Percentiles rank a stretch among this genome's conserved stretches.
phyloP scores from a whole-genome alignment of 1,140 invertebrate genomes.

The Drosophila tsacasi region DNA sequence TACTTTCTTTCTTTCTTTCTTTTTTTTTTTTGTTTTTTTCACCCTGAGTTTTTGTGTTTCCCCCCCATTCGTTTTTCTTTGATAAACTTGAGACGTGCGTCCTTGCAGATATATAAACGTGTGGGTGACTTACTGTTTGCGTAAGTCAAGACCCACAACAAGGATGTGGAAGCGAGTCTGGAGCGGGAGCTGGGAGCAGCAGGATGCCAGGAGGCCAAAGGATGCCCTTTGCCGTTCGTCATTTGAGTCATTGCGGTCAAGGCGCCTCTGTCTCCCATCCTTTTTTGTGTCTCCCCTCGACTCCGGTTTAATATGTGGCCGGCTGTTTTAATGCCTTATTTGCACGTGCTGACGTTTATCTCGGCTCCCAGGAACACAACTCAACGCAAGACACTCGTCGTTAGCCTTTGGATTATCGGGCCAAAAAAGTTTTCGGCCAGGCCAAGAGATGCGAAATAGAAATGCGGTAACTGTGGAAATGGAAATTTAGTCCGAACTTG shows the following conservation, averaged over 20 bases:
- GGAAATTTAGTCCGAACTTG: constrained; percentile 47
- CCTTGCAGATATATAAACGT: constrained; percentile 42
- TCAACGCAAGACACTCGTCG: constrained; percentile 24
- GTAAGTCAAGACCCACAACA: constrained; percentile 71
- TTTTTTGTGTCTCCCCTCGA: neutral
- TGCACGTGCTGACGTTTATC: constrained; percentile 76
- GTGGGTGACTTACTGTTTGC: constrained; percentile 61
- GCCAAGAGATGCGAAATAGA: constrained; percentile 56
- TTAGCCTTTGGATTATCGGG: constrained; percentile 61
- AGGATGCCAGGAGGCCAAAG: constrained; percentile 29
- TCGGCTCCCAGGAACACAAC: constrained; percentile 22
- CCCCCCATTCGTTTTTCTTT: constrained; percentile 60
- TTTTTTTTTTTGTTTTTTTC: constrained; percentile 17
- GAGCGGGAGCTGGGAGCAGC: constrained; percentile 5
- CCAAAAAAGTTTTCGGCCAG: constrained; percentile 55
- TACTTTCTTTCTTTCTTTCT: constrained; percentile 9
- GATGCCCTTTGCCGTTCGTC: constrained; percentile 57
- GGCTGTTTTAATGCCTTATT: constrained; percentile 77
- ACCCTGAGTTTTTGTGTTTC: constrained; percentile 3
- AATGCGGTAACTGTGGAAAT: constrained; percentile 35
- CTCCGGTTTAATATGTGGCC: constrained; percentile 43
- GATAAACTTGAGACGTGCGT: constrained; percentile 82
- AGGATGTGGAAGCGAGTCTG: constrained; percentile 36
- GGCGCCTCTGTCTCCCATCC: constrained; percentile 25
- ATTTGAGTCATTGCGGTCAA: constrained; percentile 80